Base-by-base conservation (phyloP, 37 sponge, comb jelly and placozoan genomes). In the Tethya wilhelma region DNA sequence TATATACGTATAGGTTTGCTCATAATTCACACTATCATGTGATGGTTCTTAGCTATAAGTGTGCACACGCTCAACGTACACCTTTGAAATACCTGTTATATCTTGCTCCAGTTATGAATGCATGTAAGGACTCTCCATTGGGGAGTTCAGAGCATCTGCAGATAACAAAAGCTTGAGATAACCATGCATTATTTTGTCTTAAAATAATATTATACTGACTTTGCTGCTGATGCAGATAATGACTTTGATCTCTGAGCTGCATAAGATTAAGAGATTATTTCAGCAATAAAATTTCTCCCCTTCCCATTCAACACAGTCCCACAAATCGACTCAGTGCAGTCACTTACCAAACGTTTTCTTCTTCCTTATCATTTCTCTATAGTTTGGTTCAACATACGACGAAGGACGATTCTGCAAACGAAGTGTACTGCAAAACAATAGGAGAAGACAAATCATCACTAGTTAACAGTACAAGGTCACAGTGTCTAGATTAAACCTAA, bases 41-140 rank as follows among this genome's bases (percentile, higher is more conserved):
- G n/a, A n/a, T n/a, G 34, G 3, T 66, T n/a, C 28, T 60, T 29
- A 56, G 30, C 33, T 32, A 12, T 17, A 6, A 67, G 29, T 44
- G 29, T 12, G 46, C 22, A 67, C 33, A 41, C n/a, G n/a, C n/a
- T n/a, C n/a, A n/a, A n/a, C n/a, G n/a, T n/a, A n/a, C n/a, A n/a
- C n/a, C n/a, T n/a, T n/a, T 31, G 30, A 64, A 70, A 55, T 0
- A 89, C 90, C 84, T 77, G 75, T 83, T 89, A 69, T 89, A 89
- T 39, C 90, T 71, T 26, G 79, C 64, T 58, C 90, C 90, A 38
- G 59, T 71, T 0, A 89, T 63, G 36, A 84, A 89, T 29, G 56
- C 44, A 67, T 89, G 84, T 1, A 69, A 38, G 0, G 80, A 62
- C 33, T 71, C 80, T n/a, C 82, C 78, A 45, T 62, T 38, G 65